These are phyloP conservation scores for Himalopsyche phryganea DNA, from an alignment of 1,140 invertebrate genomes.

Conservation along the genomic window DNA sequence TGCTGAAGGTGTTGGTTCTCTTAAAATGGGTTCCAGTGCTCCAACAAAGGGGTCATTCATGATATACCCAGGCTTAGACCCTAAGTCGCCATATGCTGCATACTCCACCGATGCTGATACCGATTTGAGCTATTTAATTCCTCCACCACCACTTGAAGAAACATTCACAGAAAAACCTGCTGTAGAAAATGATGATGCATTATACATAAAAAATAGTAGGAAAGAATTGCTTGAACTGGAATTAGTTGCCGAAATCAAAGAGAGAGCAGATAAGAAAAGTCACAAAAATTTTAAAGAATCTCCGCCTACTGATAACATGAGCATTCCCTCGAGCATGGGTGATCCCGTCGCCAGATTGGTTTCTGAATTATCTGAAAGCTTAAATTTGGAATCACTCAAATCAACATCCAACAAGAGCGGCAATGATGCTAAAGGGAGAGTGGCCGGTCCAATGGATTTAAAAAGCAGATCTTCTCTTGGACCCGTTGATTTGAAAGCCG, in stretches of 20 bases:
- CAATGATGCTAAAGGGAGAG: background rate
- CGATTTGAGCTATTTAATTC: too few species aligned
- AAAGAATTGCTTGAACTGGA: conserved; percentile 73
- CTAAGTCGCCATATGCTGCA: too few species aligned
- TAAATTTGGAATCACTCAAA: conserved; percentile 50
- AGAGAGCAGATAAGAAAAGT: conserved; percentile 64
- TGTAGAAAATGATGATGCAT: background rate
- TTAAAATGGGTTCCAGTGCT: too few species aligned
- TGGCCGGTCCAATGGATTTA: conserved; percentile 34
- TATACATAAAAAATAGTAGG: background rate
- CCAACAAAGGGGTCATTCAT: too few species aligned
- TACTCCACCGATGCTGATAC: too few species aligned
- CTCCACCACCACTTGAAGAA: too few species aligned
- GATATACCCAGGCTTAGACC: too few species aligned
- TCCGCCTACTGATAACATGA: conserved; percentile 41
- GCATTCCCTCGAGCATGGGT: conserved; percentile 44
- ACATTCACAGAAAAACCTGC: too few species aligned
- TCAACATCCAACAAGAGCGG: conserved; percentile 34
- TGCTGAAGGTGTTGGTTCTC: too few species aligned
- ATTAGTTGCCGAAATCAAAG: conserved; percentile 77
- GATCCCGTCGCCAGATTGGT: conserved; percentile 77
- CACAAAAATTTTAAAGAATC: conserved; percentile 52
- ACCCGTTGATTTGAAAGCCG: conserved; percentile 54
- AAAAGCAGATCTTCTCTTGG: too few species aligned
- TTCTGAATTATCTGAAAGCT: conserved; percentile 65